Percentiles rank a stretch among this genome's conserved stretches.
Conservation (phyloP, 2,113 vertebrate species). For the Odocoileus hemionus region DNA sequence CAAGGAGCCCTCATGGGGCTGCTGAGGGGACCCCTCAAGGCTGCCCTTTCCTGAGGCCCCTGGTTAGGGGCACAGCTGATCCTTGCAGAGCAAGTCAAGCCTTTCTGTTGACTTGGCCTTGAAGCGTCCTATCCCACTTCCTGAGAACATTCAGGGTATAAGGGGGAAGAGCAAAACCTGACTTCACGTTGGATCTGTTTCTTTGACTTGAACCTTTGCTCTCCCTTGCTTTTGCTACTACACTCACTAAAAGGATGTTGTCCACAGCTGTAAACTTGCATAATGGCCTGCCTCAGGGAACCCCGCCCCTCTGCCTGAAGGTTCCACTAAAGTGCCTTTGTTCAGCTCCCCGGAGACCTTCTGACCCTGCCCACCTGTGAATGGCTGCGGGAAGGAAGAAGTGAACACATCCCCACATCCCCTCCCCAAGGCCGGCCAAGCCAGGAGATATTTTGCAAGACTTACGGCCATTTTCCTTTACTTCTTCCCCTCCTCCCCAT, state of each 20-base stretch:
- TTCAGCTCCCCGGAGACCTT: background rate
- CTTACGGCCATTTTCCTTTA: background rate
- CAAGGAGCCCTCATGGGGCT: background rate
- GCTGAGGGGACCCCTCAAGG: background rate
- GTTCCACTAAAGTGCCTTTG: background rate
- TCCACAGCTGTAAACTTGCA: background rate
- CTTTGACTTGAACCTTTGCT: background rate
- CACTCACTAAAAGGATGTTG: background rate
- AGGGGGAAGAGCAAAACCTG: background rate
- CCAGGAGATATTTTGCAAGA: background rate
- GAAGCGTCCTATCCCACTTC: background rate
- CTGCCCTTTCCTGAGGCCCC: background rate
- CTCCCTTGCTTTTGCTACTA: background rate
- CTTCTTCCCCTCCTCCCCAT: background rate
- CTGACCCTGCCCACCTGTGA: background rate
- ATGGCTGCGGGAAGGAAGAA: background rate
- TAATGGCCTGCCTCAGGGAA: background rate
- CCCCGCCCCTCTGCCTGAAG: background rate
- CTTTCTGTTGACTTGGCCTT: background rate
- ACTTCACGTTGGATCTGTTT: background rate
- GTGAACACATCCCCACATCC: background rate
- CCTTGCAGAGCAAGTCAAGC: background rate
- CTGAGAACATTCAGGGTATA: background rate
- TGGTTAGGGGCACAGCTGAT: background rate
- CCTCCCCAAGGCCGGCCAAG: fast-evolving